Conservation (phyloP, 2,888 invertebrate species). For the Marasmarcha lunaedactyla region DNA sequence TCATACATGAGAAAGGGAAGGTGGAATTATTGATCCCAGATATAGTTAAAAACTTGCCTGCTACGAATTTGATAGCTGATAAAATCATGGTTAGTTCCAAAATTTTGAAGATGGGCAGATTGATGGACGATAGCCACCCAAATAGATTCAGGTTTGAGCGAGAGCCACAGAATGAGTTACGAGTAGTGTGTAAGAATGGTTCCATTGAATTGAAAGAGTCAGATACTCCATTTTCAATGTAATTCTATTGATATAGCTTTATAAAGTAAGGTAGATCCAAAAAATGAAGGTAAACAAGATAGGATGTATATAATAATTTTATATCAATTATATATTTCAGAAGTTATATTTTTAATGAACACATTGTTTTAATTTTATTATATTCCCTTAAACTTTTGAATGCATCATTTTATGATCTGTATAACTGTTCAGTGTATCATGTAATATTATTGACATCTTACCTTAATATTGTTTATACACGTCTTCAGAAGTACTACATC, state of each 20-base stretch:
- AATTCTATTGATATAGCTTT: slow-evolving; percentile 15
- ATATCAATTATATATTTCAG: not conserved
- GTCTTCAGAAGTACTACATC: too few species aligned
- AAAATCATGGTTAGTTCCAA: slow-evolving; percentile 59
- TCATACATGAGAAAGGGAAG: slow-evolving; percentile 63
- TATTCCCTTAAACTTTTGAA: too few species aligned
- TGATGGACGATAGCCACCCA: slow-evolving; percentile 60
- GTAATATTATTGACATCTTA: too few species aligned
- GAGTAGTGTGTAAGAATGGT: slow-evolving; percentile 65
- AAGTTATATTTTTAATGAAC: not conserved
- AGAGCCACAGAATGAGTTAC: slow-evolving; percentile 50
- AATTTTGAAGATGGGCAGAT: slow-evolving; percentile 51
- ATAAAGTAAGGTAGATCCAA: too few species aligned
- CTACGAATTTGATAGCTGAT: slow-evolving; percentile 60
- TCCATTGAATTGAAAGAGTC: slow-evolving; percentile 59
- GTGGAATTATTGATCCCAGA: slow-evolving; percentile 54
- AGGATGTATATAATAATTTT: too few species aligned
- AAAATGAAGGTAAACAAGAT: too few species aligned
- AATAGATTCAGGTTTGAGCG: slow-evolving; percentile 56
- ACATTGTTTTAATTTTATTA: slow-evolving; percentile 1
- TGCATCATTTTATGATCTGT: too few species aligned
- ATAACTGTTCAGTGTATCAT: too few species aligned
- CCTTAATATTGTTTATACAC: too few species aligned
- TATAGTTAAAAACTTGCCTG: slow-evolving; percentile 49
- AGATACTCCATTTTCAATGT: slow-evolving; percentile 42